These are phyloP conservation scores for Eptesicus fuscus DNA, from an alignment of 2,113 vertebrate genomes.

Conservation along the genomic window DNA sequence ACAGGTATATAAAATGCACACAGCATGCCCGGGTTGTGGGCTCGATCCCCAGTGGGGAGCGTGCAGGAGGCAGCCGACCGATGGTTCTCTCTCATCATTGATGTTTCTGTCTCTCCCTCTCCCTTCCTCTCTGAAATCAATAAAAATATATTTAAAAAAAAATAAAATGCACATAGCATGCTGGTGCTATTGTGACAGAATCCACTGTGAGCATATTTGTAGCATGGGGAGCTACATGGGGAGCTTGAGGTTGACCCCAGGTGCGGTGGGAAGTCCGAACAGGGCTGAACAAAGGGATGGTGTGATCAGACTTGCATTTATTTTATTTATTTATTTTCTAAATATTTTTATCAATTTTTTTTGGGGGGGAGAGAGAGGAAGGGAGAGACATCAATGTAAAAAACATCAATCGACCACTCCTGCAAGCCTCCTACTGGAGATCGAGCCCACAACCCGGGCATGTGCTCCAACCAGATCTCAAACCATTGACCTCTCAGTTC, in stretches of 20 bases:
- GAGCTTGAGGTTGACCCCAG: too few relatives aligned
- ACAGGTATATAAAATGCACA: neutral
- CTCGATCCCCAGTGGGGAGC: too few relatives aligned
- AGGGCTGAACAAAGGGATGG: neutral
- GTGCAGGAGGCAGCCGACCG: too few relatives aligned
- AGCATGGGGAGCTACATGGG: too few relatives aligned
- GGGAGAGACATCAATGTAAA: neutral
- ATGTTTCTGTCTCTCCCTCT: too few relatives aligned
- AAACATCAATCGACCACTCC: neutral
- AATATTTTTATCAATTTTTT: neutral
- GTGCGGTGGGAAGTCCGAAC: fast-evolving
- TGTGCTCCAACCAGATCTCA: too few relatives aligned
- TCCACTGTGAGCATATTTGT: fast-evolving
- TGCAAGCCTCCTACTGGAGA: neutral
- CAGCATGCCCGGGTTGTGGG: too few relatives aligned
- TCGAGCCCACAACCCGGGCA: neutral
- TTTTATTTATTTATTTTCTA: neutral
- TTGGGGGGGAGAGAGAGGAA: neutral
- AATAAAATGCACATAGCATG: too few relatives aligned
- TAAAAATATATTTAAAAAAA: too few relatives aligned
- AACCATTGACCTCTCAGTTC: neutral
- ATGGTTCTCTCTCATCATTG: too few relatives aligned
- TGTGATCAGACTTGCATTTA: neutral
- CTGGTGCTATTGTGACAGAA: too few relatives aligned
- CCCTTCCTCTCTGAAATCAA: too few relatives aligned